Percentiles rank a stretch among this genome's conserved stretches.
Evolutionary conservation across 2,113 vertebrate species (phyloP).

Genomic region (Rhinoptilus africanus): DNA sequence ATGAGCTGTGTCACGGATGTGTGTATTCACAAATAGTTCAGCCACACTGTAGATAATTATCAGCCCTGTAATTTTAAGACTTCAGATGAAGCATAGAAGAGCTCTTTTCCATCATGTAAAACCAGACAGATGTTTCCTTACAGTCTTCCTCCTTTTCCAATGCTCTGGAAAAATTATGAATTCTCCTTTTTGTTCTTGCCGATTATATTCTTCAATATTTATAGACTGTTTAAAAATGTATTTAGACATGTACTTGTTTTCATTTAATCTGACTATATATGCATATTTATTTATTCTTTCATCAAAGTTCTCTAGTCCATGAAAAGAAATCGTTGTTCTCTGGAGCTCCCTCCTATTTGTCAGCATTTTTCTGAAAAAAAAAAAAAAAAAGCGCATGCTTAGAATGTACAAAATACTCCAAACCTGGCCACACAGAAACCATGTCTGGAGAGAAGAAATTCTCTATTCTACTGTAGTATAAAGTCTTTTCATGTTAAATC

Average conservation of each 20-base stretch:
- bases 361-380: background rate
- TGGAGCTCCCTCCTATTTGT: background rate
- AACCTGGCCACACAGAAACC: background rate
- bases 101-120: background rate
- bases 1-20: background rate
- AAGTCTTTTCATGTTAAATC: background rate
- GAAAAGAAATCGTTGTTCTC: background rate
- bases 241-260: background rate
- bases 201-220: background rate
- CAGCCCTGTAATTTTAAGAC: background rate
- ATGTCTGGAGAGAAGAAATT: background rate
- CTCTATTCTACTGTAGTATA: background rate
- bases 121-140: background rate
- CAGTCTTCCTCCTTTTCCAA: background rate
- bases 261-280: background rate
- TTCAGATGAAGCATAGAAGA: background rate
- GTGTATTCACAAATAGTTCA: background rate
- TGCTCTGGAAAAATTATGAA: background rate
- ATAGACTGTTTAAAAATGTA: background rate
- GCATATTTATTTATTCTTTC: background rate
- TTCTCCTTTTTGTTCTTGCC: background rate
- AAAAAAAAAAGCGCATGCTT: background rate
- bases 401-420: background rate
- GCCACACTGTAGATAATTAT: background rate
- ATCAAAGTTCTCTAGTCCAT: background rate